Evolutionary conservation across 2,888 invertebrate genomes (phyloP), one percentile per base, ranked within the genome.

Genomic region (Electrophaes corylata): DNA sequence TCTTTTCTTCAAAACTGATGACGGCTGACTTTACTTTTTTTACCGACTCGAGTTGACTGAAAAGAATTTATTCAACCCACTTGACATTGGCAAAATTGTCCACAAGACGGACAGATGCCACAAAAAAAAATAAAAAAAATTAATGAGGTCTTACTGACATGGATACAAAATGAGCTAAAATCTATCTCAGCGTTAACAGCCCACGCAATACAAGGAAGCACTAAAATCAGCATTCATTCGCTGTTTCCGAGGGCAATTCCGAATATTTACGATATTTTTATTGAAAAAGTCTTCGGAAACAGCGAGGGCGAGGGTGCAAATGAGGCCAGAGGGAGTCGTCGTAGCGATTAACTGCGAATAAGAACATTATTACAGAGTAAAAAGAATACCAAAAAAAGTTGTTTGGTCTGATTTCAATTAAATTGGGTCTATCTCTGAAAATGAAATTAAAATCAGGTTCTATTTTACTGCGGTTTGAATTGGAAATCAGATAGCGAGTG

Each of bases 261-360:
- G n/a, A 20, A 56, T 50, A 39, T 44, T 49, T 40, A 49, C 49
- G 37, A n/a, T 45, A 14, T 43, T 54, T 50, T 43, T 35, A 51
- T 51, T 50, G 41, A 43, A 40, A 40, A 40, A 26, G 39, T 39
- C 6, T 10, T 10, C 26, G 26, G 10, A 29, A 10, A 10, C 26
- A 29, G 6, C 26, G 26, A 29, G 10, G 26, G 6, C 26, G 26
- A 29, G 10, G 26, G 26, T 1, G 6, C n/a, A n/a, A 3, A 14
- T 35, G 14, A 29, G 23, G 23, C 23, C n/a, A n/a, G 2, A 23
- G 6, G 23, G 6, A 23, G 23, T 23, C 5, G 6, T 3, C 4
- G 6, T 23, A 23, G 1, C 4, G 6, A 23, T 23, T 23, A 23
- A 23, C 23, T 23, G 23, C n/a, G n/a, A n/a, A n/a, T n/a, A n/a